Percentiles rank a stretch among this genome's conserved stretches.
Evolutionary conservation across 2,888 invertebrate genomes (phyloP).

Genomic region (Tetragonisca angustula): DNA sequence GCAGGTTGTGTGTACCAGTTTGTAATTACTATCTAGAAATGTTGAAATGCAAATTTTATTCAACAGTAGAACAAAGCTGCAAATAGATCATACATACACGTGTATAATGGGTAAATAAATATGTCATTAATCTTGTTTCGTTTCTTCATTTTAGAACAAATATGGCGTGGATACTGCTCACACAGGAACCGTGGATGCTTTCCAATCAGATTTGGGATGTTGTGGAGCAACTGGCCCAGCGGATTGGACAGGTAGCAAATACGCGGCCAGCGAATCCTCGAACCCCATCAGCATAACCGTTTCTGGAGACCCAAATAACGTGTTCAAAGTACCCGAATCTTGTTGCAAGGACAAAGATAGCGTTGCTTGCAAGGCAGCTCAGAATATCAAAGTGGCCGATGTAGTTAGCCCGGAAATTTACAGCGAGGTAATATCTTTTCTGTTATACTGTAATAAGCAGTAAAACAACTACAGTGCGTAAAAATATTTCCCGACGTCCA

Average conservation of each 20-base stretch:
- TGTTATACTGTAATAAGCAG: not conserved
- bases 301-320: slow-evolving; percentile 80
- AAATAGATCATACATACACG: not conserved
- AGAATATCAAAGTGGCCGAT: slow-evolving; percentile 84
- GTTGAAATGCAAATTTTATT: not conserved
- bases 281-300: slow-evolving; percentile 85
- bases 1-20: not conserved
- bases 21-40: not conserved
- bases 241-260: slow-evolving; percentile 89
- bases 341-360: slow-evolving; percentile 86
- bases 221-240: slow-evolving; percentile 90
- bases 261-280: slow-evolving; percentile 85
- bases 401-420: slow-evolving; percentile 84
- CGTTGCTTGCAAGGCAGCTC: slow-evolving; percentile 85
- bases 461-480: not conserved
- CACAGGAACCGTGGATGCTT: slow-evolving; percentile 77
- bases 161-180: slow-evolving; percentile 76
- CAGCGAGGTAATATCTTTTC: slow-evolving; percentile 83
- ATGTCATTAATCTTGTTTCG: not conserved
- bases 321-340: slow-evolving; percentile 87
- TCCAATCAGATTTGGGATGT: slow-evolving; percentile 88
- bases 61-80: not conserved
- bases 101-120: not conserved
- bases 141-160: slow-evolving; percentile 70
- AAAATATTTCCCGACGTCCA: not conserved